Evolutionary conservation across 2,113 vertebrate species (phyloP).

Genomic region (Clarias macrocephalus): DNA sequence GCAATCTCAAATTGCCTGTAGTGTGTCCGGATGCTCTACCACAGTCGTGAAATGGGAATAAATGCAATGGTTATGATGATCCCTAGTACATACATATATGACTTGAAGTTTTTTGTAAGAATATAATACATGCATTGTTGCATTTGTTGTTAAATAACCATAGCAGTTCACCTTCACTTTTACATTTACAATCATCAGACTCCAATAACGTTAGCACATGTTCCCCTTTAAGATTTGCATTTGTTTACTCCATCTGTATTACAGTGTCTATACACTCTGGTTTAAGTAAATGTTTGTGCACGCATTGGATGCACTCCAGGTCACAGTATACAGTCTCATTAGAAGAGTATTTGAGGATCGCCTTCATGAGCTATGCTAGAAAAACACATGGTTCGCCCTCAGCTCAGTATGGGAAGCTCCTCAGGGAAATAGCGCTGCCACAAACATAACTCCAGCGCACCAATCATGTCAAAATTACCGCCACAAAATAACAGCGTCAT

Average conservation of each 20-base stretch:
- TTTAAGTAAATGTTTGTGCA: constrained; percentile 5
- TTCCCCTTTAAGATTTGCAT: not conserved
- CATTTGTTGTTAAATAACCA: not conserved
- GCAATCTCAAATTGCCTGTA: too few species aligned
- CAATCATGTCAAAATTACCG: constrained; percentile 25
- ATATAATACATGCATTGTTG: too few species aligned
- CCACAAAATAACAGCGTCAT: constrained; percentile 10
- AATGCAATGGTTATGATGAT: too few species aligned
- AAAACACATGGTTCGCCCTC: not conserved
- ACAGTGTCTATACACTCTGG: not conserved
- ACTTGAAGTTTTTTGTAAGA: too few species aligned
- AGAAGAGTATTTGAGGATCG: not conserved
- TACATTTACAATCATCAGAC: not conserved
- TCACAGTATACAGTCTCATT: constrained; percentile 33
- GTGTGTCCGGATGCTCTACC: too few species aligned
- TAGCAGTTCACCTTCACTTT: not conserved
- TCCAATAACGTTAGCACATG: not conserved
- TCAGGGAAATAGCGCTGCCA: constrained; percentile 23
- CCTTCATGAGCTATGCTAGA: not conserved
- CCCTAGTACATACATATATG: too few species aligned
- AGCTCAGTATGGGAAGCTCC: constrained; percentile 4
- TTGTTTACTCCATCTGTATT: not conserved
- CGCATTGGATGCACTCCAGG: not conserved
- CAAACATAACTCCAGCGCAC: constrained; percentile 22
- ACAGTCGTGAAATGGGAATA: too few species aligned